Base-by-base conservation (phyloP, 2,113 vertebrate genomes). In the Prochilodus magdalenae region DNA sequence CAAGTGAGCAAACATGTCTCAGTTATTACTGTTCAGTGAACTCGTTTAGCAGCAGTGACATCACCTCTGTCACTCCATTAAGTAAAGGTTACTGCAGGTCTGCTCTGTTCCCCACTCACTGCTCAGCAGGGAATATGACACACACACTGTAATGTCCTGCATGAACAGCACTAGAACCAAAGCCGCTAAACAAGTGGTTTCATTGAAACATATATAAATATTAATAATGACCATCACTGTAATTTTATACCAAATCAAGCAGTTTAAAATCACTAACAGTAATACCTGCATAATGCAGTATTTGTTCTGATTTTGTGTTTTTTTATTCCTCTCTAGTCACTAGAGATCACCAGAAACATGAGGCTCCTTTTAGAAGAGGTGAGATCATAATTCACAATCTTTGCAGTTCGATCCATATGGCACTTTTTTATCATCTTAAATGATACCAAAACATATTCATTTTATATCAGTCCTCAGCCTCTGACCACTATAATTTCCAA, bases 291-390 rank as follows among this genome's bases (percentile, higher is more conserved):
- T 2, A 30, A 55, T 55, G 49, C 27, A 0, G 62, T 57, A 15
- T 33, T 40, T 77, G 30, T 73, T 40, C 70, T 47, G 77, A 2
- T 27, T 24, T 79, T 36, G 22, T 4, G 80, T 71, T 83, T 0
- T 87, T 0, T 86, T n/a, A n/a, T 1, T 85, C 83, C 33, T 49
- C 14, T 80, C 65, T 62, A 95, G 94, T 95, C 94, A 3, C 87
- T 95, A 85, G 93, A 95, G 57, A 93, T 92, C 87, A 95, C 94
- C 0, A 85, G 94, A n/a, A 63, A 94, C 65, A 95, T 95, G 93
- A 86, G 91, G 81, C 90, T 93, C 77, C 82, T 94, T 62, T 90
- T 93, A 5, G 94, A 95, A 55, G 92, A 94, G 94, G 94, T 95
- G 65, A 89, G 85, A 75, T 22, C 13, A 36, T 62, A 29, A 26